Evolutionary conservation across 2,888 invertebrate species (phyloP), one percentile per base, ranked within the genome.

Genomic region (Leucophora obtusa): DNA sequence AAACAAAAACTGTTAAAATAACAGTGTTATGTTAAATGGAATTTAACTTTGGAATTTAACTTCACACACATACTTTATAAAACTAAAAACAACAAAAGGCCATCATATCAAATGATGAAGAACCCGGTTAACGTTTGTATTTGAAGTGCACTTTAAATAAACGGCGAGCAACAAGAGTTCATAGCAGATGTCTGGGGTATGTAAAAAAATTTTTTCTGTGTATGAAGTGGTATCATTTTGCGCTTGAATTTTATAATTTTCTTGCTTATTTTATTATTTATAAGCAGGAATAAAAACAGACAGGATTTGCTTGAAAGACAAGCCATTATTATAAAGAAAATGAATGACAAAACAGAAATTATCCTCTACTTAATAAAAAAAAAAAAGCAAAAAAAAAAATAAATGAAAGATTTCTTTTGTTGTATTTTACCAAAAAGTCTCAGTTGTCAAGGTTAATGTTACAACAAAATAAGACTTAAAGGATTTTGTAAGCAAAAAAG

Each of bases 221-320:
- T 1, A 47, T 47, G 5, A 47, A 73, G 69, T 73, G 76, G 59
- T 65, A 33, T 73, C 72, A 73, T 70, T 81, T 81, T 70, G 28
- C 71, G 60, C 76, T 77, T 76, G 81, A 81, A 65, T 73, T 77
- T 77, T 60, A 43, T 77, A 81, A 73, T 73, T 72, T 72, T 38
- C 8, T 51, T 24, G 58, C 43, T 71, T 53, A 76, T 43, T 70
- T 58, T 70, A 33, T 38, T 53, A 33, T 63, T 69, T 54, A 47
- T 54, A 63, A 65, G 66, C 17, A 69, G 51, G 69, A 66, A 72
- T 72, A 24, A 65, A 69, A 81, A 81, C 14, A 71, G 72, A 54
- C 54, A 72, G 65, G 53, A 70, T 63, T 76, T 63, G 50, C 33
- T 47, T 47, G 51, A 68, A 47, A 58, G 47, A 51, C 51, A 65